Conservation (phyloP, 2,113 vertebrate species). For the Polyodon spathula region DNA sequence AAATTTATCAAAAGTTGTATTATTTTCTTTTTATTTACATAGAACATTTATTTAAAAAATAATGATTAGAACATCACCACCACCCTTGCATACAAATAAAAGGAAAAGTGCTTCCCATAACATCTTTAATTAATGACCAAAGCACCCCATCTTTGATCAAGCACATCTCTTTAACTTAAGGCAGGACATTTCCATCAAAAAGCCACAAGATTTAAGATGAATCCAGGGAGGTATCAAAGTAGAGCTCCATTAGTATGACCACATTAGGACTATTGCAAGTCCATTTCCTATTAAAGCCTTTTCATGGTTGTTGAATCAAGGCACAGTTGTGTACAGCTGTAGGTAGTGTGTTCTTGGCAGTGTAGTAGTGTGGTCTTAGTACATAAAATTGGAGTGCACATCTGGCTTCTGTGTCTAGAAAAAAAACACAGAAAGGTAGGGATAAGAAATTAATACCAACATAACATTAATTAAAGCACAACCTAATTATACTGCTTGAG, state of each 20-base stretch:
- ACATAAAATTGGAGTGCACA: constrained; percentile 63
- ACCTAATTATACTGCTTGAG: too few species aligned
- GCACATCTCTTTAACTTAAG: constrained; percentile 47
- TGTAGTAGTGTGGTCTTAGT: constrained; percentile 58
- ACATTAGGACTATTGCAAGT: constrained; percentile 39
- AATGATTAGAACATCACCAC: constrained; percentile 38
- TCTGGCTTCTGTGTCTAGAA: constrained; percentile 55
- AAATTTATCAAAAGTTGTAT: not conserved
- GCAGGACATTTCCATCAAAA: constrained; percentile 51
- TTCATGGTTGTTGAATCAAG: constrained; percentile 80
- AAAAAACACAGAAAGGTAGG: not conserved
- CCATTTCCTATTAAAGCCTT: constrained; percentile 51
- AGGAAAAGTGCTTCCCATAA: constrained; percentile 44
- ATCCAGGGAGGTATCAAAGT: constrained; percentile 54
- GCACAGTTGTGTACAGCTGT: constrained; percentile 76
- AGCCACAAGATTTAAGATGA: constrained; percentile 45
- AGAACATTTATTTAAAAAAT: not conserved
- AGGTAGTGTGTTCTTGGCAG: constrained; percentile 65
- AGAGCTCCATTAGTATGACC: constrained; percentile 43
- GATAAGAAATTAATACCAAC: not conserved
- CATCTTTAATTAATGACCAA: constrained; percentile 42
- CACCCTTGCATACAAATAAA: constrained; percentile 57
- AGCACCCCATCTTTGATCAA: constrained; percentile 44
- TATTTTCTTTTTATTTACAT: not conserved
- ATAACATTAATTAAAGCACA: too few species aligned